Evolutionary conservation across 1,140 invertebrate species (phyloP).

Genomic region (Cydia pomonella): DNA sequence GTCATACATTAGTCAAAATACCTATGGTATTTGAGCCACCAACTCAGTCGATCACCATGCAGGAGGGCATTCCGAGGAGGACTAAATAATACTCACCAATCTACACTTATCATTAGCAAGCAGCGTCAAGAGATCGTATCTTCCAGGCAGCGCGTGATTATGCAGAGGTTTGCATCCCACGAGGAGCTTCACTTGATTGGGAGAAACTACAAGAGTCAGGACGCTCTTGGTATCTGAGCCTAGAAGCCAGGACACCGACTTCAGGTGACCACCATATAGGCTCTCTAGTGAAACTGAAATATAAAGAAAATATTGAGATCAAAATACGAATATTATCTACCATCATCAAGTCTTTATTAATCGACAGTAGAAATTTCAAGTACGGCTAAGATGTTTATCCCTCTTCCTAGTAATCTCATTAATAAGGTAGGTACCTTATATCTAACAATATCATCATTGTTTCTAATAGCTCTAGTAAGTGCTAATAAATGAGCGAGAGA

Average conservation of each 20-base stretch:
- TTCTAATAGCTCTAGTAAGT: too few relatives aligned
- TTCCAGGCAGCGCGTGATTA: slow-evolving; percentile 63
- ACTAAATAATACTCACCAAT: slow-evolving; percentile 52
- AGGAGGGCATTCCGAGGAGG: too few relatives aligned
- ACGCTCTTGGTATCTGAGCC: slow-evolving; percentile 48
- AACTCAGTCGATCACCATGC: too few relatives aligned
- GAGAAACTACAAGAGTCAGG: slow-evolving; percentile 53
- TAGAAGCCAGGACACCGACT: slow-evolving; percentile 66
- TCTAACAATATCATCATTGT: too few relatives aligned
- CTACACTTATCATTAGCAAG: slow-evolving; percentile 57
- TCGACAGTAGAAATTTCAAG: too few relatives aligned
- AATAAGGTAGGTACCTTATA: too few relatives aligned
- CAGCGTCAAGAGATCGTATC: slow-evolving; percentile 55
- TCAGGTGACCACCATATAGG: slow-evolving; percentile 60
- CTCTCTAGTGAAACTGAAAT: slow-evolving; percentile 65
- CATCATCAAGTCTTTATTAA: too few relatives aligned
- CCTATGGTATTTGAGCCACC: too few relatives aligned
- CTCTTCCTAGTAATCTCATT: too few relatives aligned
- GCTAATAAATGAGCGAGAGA: too few relatives aligned
- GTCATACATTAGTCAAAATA: too few relatives aligned
- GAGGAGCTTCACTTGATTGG: slow-evolving; percentile 58
- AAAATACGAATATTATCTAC: neutral
- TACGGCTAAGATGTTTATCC: too few relatives aligned
- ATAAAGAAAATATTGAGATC: neutral
- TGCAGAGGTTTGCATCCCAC: slow-evolving; percentile 62